Percentiles rank a stretch among this genome's conserved stretches.
Evolutionary conservation across 2,797 vertebrate species (phyloP).

Genomic region (Leptodactylus fallax): DNA sequence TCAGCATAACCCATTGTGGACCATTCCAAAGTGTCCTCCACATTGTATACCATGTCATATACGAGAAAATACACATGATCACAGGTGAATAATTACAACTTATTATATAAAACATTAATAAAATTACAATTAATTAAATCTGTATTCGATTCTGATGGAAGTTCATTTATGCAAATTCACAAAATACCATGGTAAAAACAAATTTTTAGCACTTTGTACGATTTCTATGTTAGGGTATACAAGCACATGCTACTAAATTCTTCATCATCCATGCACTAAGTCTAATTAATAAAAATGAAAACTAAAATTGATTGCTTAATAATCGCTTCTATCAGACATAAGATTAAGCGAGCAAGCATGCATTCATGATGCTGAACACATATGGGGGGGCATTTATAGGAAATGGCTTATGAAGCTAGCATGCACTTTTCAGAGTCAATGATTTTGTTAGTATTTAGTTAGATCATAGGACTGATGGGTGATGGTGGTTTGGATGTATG

Average conservation of each 20-base stretch:
- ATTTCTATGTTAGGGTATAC: background rate
- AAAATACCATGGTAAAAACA: background rate
- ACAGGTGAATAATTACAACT: too few relatives aligned
- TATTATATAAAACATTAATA: too few relatives aligned
- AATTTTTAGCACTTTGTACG: background rate
- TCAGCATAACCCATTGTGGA: background rate
- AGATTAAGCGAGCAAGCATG: slow-evolving; percentile 30
- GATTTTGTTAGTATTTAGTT: slow-evolving; percentile 22
- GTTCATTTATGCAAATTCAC: background rate
- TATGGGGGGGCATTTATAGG: background rate
- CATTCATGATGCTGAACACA: slow-evolving; percentile 1
- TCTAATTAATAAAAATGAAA: background rate
- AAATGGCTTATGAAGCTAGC: background rate
- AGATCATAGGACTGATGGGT: slow-evolving; percentile 40
- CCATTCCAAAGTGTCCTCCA: background rate
- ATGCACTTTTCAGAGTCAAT: slow-evolving; percentile 37
- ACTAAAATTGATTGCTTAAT: background rate
- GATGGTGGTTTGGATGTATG: slow-evolving; percentile 65
- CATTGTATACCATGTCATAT: background rate
- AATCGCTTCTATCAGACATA: background rate
- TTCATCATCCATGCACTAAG: slow-evolving; percentile 19
- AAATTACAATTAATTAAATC: too few relatives aligned
- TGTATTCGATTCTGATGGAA: background rate
- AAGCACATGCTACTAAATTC: slow-evolving; percentile 9
- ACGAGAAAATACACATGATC: background rate